Base-by-base conservation (phyloP, 2,113 vertebrate genomes). In the Ploceus nigricollis region DNA sequence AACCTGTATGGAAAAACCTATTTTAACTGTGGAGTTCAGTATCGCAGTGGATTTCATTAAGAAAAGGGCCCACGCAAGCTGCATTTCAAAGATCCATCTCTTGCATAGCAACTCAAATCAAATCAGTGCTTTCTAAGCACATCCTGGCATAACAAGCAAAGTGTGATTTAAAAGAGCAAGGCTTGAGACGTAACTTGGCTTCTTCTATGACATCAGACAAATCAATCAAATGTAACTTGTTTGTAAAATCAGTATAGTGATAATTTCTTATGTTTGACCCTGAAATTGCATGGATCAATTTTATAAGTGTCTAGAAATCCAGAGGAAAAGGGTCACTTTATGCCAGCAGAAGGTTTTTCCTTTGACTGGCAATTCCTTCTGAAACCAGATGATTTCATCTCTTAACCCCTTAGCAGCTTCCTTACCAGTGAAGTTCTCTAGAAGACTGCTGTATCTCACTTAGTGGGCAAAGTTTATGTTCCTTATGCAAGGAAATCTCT, bases 41-140 rank as follows among this genome's bases (percentile, higher is more conserved):
- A 81, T 83, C 93, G 92, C 76, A 44, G 82, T 58, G 86, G 93
- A 90, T 95, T 95, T 93, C 89, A 89, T 96, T 93, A 95, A 93
- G 92, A 83, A 96, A 83, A 92, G 82, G 88, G 60, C 92, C 86
- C 86, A 90, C 47, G 90, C 51, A 90, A 83, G 51, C 64, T 96
- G 85, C 58, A 71, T 71, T 77, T 88, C 72, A 68, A 73, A 60
- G 51, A 77, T 78, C 60, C 5, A 14, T 66, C 7, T 2, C 86
- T 87, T 66, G 40, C 69, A 24, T 16, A 84, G 72, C 68, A 93
- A 73, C 35, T 80, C n/a, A 73, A 70, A 40, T 47, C 15, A 73
- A 61, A 63, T 57, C 71, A 47, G 25, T 7, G 2, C 70, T 87
- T 94, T 57, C 25, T 42, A 64, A 80, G 65, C 82, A 39, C 21